Evolutionary conservation across 2,113 vertebrate species (phyloP).

Genomic region (Natator depressus): DNA sequence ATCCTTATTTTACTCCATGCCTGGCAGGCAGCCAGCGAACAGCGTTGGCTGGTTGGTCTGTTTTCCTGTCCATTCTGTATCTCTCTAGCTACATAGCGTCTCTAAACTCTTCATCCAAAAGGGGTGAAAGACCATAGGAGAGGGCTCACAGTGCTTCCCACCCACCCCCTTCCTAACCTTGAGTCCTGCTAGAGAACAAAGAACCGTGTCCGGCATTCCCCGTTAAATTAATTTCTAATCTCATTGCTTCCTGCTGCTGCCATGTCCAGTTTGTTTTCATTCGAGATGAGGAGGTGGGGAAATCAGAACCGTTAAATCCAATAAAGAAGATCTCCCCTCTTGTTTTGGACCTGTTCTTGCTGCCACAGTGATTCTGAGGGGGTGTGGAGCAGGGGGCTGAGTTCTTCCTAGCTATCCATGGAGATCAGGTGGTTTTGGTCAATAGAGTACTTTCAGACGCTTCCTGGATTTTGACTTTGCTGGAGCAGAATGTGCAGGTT

Average conservation of each 20-base stretch:
- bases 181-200: not conserved
- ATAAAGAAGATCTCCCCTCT: not conserved
- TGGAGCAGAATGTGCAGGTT: not conserved
- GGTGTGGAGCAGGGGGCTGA: too few species aligned
- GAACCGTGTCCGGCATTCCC: not conserved
- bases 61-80: not conserved
- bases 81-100: not conserved
- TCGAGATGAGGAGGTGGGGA: not conserved
- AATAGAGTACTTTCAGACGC: not conserved
- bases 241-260: not conserved
- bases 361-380: not conserved
- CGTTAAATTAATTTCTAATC: not conserved
- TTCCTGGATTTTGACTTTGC: not conserved
- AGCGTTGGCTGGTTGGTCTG: not conserved
- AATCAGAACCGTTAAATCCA: not conserved
- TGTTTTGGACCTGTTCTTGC: not conserved
- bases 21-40: not conserved
- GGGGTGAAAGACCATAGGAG: not conserved
- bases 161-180: not conserved
- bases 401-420: not conserved
- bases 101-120: not conserved
- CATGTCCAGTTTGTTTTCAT: not conserved
- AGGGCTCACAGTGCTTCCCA: not conserved
- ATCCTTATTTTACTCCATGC: not conserved
- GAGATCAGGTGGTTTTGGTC: not conserved